Conservation (phyloP, 2,113 vertebrate species). For the Pachycephala philippinensis region DNA sequence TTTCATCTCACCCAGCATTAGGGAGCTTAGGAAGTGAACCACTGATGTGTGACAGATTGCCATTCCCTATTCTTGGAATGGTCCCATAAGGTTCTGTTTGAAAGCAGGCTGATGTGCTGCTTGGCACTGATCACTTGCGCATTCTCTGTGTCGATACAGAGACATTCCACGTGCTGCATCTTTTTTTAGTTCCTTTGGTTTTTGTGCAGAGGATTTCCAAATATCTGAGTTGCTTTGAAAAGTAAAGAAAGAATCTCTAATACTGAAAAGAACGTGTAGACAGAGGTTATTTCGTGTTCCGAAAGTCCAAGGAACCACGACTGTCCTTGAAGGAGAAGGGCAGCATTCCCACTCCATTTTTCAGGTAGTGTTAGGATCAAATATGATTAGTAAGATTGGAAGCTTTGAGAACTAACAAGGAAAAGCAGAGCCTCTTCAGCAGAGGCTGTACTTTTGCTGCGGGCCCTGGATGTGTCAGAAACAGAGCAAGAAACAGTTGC, state of each 20-base stretch:
- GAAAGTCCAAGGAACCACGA: neutral
- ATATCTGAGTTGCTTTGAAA: neutral
- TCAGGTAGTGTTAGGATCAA: neutral
- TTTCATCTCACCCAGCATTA: neutral
- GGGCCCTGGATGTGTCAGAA: neutral
- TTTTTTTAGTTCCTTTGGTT: neutral
- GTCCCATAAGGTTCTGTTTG: neutral
- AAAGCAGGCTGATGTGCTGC: neutral
- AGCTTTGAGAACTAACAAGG: neutral
- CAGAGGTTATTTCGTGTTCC: neutral
- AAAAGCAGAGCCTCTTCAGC: neutral
- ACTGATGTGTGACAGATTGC: neutral
- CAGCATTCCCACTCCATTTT: neutral
- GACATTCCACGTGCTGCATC: neutral
- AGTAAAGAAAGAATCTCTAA: neutral
- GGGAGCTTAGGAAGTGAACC: neutral
- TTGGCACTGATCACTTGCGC: neutral
- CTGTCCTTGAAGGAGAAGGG: neutral
- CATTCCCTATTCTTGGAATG: neutral
- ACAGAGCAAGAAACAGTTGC: neutral
- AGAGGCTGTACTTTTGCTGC: neutral
- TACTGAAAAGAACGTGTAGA: neutral
- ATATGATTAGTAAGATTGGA: neutral
- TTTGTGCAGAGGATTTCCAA: neutral
- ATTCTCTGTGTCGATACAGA: neutral